phyloP scores from a whole-genome alignment of 2,113 vertebrate genomes.

The Isurus oxyrinchus region DNA sequence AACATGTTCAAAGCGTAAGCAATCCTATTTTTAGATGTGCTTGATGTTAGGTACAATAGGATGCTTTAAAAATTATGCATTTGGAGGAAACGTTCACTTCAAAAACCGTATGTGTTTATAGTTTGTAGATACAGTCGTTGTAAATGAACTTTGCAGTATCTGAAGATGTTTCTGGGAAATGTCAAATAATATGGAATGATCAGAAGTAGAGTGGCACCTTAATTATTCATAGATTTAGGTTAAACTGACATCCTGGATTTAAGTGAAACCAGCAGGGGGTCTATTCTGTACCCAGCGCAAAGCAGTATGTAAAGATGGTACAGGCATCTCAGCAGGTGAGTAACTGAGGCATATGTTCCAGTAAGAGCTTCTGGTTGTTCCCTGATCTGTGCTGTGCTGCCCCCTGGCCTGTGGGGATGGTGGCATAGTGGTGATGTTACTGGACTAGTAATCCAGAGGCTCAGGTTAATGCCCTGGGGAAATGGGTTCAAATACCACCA shows the following conservation, averaged over 20 bases:
- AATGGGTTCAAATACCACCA: no score
- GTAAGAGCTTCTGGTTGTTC: background rate
- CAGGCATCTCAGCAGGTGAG: background rate
- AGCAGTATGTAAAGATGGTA: no score
- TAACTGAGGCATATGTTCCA: background rate
- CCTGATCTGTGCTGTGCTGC: background rate
- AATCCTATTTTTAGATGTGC: background rate
- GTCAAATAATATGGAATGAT: background rate
- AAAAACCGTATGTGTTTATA: background rate
- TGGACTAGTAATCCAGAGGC: no score
- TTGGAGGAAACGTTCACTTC: background rate
- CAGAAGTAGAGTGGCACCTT: background rate
- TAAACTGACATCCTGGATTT: background rate
- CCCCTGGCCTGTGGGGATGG: background rate
- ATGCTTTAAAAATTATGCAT: background rate
- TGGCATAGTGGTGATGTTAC: no score
- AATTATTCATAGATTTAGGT: background rate
- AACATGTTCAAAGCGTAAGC: background rate
- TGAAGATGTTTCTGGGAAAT: background rate
- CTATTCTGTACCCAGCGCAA: background rate
- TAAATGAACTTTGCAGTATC: background rate
- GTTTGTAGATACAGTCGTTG: background rate
- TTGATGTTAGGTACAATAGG: background rate
- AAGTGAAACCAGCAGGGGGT: background rate
- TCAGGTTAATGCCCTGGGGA: no score